Percentiles rank a stretch among this genome's conserved stretches.
These are phyloP conservation scores for Drosophila bocki DNA, from an alignment of 1,140 invertebrate genomes.

Conservation along the genomic window DNA sequence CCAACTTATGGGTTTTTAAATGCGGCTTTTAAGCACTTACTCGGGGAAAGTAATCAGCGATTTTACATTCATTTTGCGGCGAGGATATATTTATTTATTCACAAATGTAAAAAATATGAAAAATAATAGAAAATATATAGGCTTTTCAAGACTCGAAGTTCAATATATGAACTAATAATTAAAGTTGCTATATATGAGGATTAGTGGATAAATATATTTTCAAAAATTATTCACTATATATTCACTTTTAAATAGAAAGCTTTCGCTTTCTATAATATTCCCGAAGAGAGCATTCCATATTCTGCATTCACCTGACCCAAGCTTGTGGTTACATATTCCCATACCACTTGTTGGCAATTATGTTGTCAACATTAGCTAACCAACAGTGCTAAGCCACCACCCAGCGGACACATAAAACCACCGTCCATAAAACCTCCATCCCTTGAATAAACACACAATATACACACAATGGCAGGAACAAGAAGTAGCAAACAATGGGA, in stretches of 20 bases:
- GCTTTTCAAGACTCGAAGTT: no score
- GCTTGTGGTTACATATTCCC: background rate
- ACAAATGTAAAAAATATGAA: background rate
- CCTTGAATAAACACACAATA: constrained; percentile 16
- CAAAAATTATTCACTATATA: no score
- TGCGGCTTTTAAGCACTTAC: constrained; percentile 61
- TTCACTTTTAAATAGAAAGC: no score
- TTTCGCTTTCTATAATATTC: no score
- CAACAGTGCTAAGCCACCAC: constrained; percentile 39
- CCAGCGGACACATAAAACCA: constrained; percentile 63
- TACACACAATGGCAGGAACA: constrained; percentile 40
- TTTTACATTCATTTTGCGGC: constrained; percentile 20
- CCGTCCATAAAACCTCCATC: constrained; percentile 5
- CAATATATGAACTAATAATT: no score
- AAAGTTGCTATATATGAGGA: no score
- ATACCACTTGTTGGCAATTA: constrained; percentile 49
- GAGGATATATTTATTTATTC: background rate
- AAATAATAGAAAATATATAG: background rate
- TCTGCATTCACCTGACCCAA: background rate
- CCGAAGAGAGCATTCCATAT: background rate
- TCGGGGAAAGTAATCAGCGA: background rate
- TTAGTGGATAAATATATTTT: no score
- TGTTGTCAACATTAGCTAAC: constrained; percentile 58
- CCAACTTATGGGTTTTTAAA: constrained; percentile 72
- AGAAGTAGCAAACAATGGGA: constrained; percentile 17